Conservation (phyloP, 2,797 vertebrate genomes). For the Serranus cabrilla region DNA sequence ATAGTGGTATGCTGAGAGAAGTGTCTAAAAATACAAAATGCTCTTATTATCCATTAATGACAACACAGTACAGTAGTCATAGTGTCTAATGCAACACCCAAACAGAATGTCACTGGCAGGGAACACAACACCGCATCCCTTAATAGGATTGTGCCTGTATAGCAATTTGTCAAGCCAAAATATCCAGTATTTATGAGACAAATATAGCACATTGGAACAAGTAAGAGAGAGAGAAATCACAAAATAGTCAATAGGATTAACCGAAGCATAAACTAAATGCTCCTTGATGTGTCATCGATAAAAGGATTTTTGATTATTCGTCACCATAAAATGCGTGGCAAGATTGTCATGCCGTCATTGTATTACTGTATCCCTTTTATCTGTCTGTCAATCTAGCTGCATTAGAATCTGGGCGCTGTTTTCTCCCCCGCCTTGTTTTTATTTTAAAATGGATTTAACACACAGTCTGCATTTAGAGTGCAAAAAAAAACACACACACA, state of each 20-base stretch:
- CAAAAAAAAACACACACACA: slow-evolving; percentile 22
- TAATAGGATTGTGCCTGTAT: slow-evolving; percentile 82
- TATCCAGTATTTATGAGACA: slow-evolving; percentile 82
- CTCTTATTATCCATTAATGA: slow-evolving; percentile 80
- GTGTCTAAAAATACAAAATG: slow-evolving; percentile 75
- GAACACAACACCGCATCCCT: slow-evolving; percentile 73
- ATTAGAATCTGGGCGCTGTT: slow-evolving; percentile 74
- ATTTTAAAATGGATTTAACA: slow-evolving; percentile 80
- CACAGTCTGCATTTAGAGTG: slow-evolving; percentile 79
- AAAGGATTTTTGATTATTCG: slow-evolving; percentile 88
- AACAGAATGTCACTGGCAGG: slow-evolving; percentile 79
- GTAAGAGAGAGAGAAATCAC: slow-evolving; percentile 77
- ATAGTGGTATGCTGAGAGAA: slow-evolving; percentile 60
- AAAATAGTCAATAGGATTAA: slow-evolving; percentile 87
- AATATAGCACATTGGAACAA: slow-evolving; percentile 82
- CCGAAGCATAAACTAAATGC: slow-evolving; percentile 82
- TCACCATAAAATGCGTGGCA: slow-evolving; percentile 82
- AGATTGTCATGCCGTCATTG: slow-evolving; percentile 84
- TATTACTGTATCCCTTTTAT: slow-evolving; percentile 83
- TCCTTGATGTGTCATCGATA: slow-evolving; percentile 87
- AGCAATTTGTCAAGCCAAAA: slow-evolving; percentile 85
- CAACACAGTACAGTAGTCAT: slow-evolving; percentile 70
- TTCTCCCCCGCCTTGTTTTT: slow-evolving; percentile 61
- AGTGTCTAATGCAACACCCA: slow-evolving; percentile 73
- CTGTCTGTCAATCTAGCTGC: slow-evolving; percentile 82